Percentiles rank a stretch among this genome's conserved stretches.
phyloP scores from a whole-genome alignment of 2,888 invertebrate genomes.

The Heteropelma amictum region DNA sequence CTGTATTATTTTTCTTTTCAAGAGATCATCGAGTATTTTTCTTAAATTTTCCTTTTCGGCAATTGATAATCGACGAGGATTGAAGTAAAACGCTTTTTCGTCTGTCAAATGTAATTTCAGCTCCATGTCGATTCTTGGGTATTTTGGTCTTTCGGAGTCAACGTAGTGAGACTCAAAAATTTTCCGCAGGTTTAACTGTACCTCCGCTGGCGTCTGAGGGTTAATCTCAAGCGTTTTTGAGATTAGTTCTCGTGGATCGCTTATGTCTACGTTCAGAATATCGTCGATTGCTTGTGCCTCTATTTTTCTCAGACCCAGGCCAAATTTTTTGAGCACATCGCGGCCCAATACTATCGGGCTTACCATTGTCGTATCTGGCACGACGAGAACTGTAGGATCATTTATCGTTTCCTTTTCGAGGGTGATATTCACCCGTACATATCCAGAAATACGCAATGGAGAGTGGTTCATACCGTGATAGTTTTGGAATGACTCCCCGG shows the following conservation, averaged over 20 bases:
- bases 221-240: background rate
- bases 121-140: constrained; percentile 41
- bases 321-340: constrained; percentile 31
- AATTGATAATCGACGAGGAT: constrained; percentile 43
- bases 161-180: constrained; percentile 26
- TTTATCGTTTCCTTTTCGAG: background rate
- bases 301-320: constrained; percentile 21
- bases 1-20: constrained; percentile 13
- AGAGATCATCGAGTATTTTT: constrained; percentile 32
- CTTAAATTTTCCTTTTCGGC: constrained; percentile 38
- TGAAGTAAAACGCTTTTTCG: constrained; percentile 32
- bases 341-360: constrained; percentile 43
- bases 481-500: too few relatives aligned
- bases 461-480: background rate
- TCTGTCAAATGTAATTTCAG: constrained; percentile 27
- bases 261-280: constrained; percentile 32
- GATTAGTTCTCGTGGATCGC: background rate
- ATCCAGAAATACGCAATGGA: background rate
- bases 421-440: constrained; percentile 24
- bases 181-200: background rate
- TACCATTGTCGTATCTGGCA: constrained; percentile 41
- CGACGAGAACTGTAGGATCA: constrained; percentile 15
- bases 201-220: background rate
- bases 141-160: constrained; percentile 19
- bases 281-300: constrained; percentile 15